phyloP scores from a whole-genome alignment of 2,113 vertebrate species.

The Nothobranchius furzeri region DNA sequence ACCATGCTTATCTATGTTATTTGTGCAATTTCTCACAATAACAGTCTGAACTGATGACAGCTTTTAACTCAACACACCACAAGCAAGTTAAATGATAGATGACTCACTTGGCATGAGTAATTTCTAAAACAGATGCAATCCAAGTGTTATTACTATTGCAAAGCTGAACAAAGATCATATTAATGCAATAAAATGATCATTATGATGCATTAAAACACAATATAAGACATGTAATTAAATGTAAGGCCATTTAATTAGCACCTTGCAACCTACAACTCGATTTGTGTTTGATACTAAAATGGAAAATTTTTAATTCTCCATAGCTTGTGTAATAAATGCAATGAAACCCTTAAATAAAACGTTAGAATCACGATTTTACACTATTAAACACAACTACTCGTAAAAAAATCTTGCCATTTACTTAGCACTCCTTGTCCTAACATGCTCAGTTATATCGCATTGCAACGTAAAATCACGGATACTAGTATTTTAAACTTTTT shows the following conservation, averaged over 20 bases:
- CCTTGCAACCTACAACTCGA: too few species aligned
- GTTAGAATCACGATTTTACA: too few species aligned
- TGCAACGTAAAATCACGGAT: too few species aligned
- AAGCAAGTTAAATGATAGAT: background rate
- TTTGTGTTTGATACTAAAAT: too few species aligned
- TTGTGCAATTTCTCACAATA: background rate
- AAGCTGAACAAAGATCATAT: background rate
- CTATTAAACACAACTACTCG: too few species aligned
- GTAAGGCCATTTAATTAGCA: background rate
- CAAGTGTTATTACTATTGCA: background rate
- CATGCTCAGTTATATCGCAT: too few species aligned
- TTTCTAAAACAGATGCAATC: constrained; percentile 29
- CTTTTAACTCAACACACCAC: background rate
- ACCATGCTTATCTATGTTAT: background rate
- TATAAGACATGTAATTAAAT: background rate
- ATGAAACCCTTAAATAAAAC: too few species aligned
- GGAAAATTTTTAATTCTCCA: too few species aligned
- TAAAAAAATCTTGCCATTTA: too few species aligned
- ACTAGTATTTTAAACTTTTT: background rate
- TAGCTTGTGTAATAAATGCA: too few species aligned
- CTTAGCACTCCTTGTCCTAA: too few species aligned
- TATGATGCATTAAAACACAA: background rate
- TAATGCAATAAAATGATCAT: background rate
- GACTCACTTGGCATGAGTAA: constrained; percentile 7
- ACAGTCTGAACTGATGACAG: background rate